Percentiles rank a stretch among this genome's conserved stretches.
These are phyloP conservation scores for Ectemnius continuus DNA, from an alignment of 2,888 invertebrate genomes.

Conservation along the genomic window DNA sequence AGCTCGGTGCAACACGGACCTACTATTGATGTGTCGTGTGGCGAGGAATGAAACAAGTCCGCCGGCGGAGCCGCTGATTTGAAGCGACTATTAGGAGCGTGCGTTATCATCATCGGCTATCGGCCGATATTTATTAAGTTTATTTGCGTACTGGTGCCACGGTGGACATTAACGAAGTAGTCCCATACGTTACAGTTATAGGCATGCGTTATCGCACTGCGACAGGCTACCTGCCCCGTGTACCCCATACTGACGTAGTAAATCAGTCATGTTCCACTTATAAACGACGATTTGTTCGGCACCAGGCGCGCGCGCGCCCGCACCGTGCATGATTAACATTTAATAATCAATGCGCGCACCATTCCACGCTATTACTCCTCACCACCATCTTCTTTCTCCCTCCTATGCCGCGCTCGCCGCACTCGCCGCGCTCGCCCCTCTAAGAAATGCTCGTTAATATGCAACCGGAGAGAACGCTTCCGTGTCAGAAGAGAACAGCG, in stretches of 20 bases:
- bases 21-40: too few relatives aligned
- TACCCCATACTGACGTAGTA: background rate
- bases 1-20: too few relatives aligned
- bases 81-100: background rate
- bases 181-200: constrained; percentile 7
- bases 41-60: too few relatives aligned
- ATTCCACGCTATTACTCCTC: too few relatives aligned
- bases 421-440: too few relatives aligned
- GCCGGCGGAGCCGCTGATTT: background rate
- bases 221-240: constrained; percentile 4
- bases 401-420: too few relatives aligned
- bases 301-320: background rate
- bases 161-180: constrained; percentile 7
- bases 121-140: constrained; percentile 1
- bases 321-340: too few relatives aligned
- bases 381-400: too few relatives aligned
- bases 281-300: constrained; percentile 2
- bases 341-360: too few relatives aligned
- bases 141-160: background rate
- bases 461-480: too few relatives aligned
- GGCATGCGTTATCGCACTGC: background rate
- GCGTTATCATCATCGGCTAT: background rate
- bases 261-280: constrained; percentile 7
- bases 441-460: too few relatives aligned
- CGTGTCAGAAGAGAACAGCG: too few relatives aligned